phyloP scores from a whole-genome alignment of 1,140 invertebrate genomes.

The Amphibalanus amphitrite region DNA sequence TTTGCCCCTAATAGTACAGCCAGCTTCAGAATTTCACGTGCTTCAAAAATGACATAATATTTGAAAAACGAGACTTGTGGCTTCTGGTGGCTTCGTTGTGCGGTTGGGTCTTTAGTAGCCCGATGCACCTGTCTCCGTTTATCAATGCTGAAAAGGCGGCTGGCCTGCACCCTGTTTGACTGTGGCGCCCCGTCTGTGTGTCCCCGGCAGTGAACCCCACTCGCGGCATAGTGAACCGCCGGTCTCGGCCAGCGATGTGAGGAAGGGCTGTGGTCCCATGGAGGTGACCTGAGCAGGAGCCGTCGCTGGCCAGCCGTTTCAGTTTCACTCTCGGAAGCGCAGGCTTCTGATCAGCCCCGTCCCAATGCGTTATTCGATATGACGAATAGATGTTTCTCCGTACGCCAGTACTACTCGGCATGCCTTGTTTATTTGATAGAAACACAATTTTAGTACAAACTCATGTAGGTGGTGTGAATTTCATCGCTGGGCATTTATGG shows the following conservation, averaged over 20 bases:
- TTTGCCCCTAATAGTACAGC: no score
- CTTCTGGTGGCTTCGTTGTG: no score
- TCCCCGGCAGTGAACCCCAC: background rate
- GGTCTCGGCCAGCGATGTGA: background rate
- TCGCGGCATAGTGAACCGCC: background rate
- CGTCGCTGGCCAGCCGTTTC: no score
- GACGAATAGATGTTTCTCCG: background rate
- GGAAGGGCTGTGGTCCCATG: background rate
- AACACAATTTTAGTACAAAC: background rate
- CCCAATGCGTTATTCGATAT: background rate
- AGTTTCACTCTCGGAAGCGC: background rate
- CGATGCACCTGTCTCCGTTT: no score
- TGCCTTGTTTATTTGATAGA: background rate
- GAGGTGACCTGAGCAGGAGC: background rate
- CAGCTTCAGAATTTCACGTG: no score
- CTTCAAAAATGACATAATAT: no score
- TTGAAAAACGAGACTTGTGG: no score
- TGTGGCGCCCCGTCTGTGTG: no score
- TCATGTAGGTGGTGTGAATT: background rate
- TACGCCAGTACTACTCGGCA: background rate
- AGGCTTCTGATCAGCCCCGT: no score
- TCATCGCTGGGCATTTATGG: background rate
- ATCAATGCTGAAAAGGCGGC: no score
- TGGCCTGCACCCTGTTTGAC: background rate
- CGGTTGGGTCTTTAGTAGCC: no score